A percentile compares a stretch with the other conserved stretches of the same genome.
phyloP scores from a whole-genome alignment of 2,797 vertebrate species.

The Ceyx erithaca region DNA sequence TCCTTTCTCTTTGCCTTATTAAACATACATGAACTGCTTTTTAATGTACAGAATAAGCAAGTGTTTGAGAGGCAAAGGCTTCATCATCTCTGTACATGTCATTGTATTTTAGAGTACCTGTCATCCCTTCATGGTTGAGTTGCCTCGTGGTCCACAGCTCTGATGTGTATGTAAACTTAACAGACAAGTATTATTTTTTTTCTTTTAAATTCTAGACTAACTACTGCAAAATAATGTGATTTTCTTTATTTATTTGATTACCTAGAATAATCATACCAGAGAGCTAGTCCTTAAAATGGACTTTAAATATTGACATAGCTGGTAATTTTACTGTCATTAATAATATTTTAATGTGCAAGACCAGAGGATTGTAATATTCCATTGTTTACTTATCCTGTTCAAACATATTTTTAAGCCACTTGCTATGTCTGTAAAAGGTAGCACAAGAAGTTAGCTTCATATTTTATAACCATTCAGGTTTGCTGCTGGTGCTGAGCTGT shows the following conservation, averaged over 20 bases:
- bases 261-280: neutral
- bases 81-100: neutral
- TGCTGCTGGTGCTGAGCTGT: neutral
- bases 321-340: neutral
- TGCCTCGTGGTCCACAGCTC: neutral
- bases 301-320: neutral
- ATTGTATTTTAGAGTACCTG: neutral
- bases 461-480: neutral
- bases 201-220: neutral
- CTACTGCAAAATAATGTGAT: neutral
- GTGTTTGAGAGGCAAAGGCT: neutral
- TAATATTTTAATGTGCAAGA: neutral
- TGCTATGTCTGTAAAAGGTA: accelerated
- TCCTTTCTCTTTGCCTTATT: neutral
- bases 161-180: neutral
- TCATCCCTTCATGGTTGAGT: neutral
- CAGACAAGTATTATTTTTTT: neutral
- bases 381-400: neutral
- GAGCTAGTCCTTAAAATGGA: neutral
- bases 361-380: neutral
- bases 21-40: neutral
- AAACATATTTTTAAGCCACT: neutral
- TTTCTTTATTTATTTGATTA: neutral
- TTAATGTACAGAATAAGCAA: neutral
- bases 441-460: neutral